Conservation (phyloP, 2,113 vertebrate species). For the Guaruba guarouba region DNA sequence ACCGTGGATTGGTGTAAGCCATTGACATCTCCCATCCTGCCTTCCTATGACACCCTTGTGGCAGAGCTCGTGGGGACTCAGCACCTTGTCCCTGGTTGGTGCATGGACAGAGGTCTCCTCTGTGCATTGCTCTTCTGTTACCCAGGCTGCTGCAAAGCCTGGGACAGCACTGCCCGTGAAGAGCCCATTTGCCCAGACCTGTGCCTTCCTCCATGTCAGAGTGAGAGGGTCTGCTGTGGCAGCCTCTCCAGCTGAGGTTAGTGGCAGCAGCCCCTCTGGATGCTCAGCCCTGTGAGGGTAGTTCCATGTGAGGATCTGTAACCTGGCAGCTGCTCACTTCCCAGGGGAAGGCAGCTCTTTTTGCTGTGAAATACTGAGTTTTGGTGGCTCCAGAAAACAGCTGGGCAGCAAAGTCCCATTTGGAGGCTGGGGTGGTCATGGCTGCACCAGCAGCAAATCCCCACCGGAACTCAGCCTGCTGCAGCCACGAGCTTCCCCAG, state of each 20-base stretch:
- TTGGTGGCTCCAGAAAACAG: background rate
- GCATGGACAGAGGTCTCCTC: background rate
- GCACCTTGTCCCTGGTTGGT: background rate
- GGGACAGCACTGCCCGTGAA: background rate
- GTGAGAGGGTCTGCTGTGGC: background rate
- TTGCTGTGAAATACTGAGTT: background rate
- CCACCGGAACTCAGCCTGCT: background rate
- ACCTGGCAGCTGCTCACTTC: background rate
- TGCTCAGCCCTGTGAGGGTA: background rate
- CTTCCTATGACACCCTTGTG: background rate
- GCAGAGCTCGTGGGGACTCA: background rate
- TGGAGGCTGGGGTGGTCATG: background rate
- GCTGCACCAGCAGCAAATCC: background rate
- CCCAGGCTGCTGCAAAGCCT: background rate
- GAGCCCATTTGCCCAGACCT: background rate
- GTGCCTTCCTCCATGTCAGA: background rate
- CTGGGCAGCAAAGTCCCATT: background rate
- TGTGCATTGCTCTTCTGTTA: background rate
- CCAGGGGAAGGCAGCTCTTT: background rate
- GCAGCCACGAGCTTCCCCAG: background rate
- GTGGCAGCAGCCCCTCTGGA: background rate
- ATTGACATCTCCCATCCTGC: background rate
- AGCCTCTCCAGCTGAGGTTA: background rate
- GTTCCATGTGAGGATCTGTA: background rate
- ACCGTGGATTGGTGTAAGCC: background rate